Evolutionary conservation across 2,888 invertebrate genomes (phyloP), one percentile per base, ranked within the genome.

Genomic region (Adineta ricciae): DNA sequence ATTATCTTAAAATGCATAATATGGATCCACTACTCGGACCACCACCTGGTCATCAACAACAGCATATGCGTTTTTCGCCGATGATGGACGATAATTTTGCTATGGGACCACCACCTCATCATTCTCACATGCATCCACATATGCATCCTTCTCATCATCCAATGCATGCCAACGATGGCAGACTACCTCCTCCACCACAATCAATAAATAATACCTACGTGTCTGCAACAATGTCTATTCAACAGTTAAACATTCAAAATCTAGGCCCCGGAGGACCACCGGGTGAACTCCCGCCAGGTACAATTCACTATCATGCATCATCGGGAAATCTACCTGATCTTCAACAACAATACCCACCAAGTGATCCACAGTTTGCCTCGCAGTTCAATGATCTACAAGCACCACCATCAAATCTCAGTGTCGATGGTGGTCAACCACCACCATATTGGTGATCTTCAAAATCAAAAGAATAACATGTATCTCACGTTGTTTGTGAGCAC

Each of bases 171-270:
- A 72, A 72, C 36, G 32, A 36, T 72, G 54, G 54, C 2, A 21
- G n/a, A 21, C 54, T 9, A n/a, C 54, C 54, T 8, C 54, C 19
- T 50, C 50, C 50, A 54, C 90, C 89, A 86, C 89, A 88, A 24
- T 90, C 90, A 87, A 91, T 91, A 50, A 92, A 91, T 88, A 92
- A 91, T 88, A 91, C 91, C 4, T 92, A 89, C 87, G 91, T 91
- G 83, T 92, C 91, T 88, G 90, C 91, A 54, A 91, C 91, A 64
- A 90, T 92, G 90, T 90, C 91, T 83, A 91, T 92, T 85, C 91
- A 91, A 87, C 91, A 91, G 88, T 89, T 92, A 87, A 91, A 91
- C 88, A 91, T 92, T 87, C 92, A 91, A 87, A 90, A 89, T 88
- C 89, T 90, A 83, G 88, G 88, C 4, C 85, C 82, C 46, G 82